Conservation (phyloP, 2,888 invertebrate genomes). For the Spodoptera picta region DNA sequence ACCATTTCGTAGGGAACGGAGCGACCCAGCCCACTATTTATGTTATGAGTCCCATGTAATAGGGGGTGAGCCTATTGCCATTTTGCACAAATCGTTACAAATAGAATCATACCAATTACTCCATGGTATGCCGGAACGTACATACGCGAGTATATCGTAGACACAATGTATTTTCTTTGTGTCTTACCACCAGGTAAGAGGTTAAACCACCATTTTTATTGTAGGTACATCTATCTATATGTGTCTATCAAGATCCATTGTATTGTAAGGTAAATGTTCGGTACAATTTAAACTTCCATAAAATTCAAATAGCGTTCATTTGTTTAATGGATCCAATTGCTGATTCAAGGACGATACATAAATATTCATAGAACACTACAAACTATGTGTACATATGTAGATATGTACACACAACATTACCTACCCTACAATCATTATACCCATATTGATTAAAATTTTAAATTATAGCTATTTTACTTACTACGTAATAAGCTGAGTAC, state of each 20-base stretch:
- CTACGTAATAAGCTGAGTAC: conserved; percentile 11
- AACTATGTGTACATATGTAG: conserved; percentile 12
- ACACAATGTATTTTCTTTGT: too few relatives aligned
- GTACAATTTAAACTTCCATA: conserved; percentile 21
- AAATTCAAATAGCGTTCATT: conserved; percentile 24
- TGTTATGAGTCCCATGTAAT: too few relatives aligned
- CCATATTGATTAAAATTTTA: conserved; percentile 38
- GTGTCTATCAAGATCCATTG: neutral
- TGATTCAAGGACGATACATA: conserved; percentile 37
- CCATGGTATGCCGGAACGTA: too few relatives aligned
- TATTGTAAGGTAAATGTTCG: conserved; percentile 4
- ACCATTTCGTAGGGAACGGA: too few relatives aligned
- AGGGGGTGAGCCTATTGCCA: too few relatives aligned
- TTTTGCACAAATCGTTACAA: too few relatives aligned
- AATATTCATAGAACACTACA: conserved; percentile 32
- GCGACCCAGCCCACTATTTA: too few relatives aligned
- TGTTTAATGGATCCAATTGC: conserved; percentile 32
- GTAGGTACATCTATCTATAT: too few relatives aligned
- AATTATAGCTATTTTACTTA: conserved; percentile 14
- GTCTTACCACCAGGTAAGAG: too few relatives aligned
- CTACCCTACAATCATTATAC: conserved; percentile 16
- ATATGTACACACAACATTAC: neutral
- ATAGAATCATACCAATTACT: too few relatives aligned
- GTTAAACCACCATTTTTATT: too few relatives aligned
- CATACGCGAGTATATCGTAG: too few relatives aligned